These are phyloP conservation scores for Melinaea marsaeus DNA, from an alignment of 2,888 invertebrate species.

Conservation along the genomic window DNA sequence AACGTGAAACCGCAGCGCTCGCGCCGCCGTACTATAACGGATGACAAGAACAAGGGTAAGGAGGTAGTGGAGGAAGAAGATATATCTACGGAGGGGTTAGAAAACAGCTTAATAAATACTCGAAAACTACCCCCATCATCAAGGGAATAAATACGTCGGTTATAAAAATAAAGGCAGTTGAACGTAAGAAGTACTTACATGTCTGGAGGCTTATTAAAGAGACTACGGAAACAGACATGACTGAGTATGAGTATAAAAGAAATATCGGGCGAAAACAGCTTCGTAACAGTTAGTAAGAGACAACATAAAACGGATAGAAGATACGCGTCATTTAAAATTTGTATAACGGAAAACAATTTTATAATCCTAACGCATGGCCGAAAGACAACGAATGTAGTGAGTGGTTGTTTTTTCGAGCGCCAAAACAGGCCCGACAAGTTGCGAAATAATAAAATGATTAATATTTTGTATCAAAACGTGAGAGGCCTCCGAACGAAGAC, in stretches of 20 bases:
- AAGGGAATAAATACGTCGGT: constrained; percentile 5
- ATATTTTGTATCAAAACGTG: no score
- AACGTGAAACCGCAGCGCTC: no score
- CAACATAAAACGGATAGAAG: constrained; percentile 35
- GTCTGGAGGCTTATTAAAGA: constrained; percentile 19
- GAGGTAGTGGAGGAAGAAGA: no score
- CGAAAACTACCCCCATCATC: background rate
- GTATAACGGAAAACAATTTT: constrained; percentile 31
- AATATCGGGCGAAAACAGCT: constrained; percentile 6
- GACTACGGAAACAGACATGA: constrained; percentile 2
- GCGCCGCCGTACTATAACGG: no score
- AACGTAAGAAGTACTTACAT: constrained; percentile 21
- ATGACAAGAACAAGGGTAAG: no score
- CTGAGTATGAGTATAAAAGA: constrained; percentile 11
- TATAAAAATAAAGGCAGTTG: background rate
- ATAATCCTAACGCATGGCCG: constrained; percentile 29
- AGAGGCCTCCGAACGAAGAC: no score
- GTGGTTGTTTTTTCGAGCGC: constrained; percentile 36
- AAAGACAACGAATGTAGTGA: constrained; percentile 33
- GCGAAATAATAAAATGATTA: no score
- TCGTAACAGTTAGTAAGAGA: constrained; percentile 30
- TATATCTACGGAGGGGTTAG: no score
- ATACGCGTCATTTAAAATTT: constrained; percentile 35
- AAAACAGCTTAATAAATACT: no score
- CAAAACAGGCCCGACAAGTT: constrained; percentile 12